phyloP scores from a whole-genome alignment of 1,140 invertebrate species.

The Oreohelix idahoensis region DNA sequence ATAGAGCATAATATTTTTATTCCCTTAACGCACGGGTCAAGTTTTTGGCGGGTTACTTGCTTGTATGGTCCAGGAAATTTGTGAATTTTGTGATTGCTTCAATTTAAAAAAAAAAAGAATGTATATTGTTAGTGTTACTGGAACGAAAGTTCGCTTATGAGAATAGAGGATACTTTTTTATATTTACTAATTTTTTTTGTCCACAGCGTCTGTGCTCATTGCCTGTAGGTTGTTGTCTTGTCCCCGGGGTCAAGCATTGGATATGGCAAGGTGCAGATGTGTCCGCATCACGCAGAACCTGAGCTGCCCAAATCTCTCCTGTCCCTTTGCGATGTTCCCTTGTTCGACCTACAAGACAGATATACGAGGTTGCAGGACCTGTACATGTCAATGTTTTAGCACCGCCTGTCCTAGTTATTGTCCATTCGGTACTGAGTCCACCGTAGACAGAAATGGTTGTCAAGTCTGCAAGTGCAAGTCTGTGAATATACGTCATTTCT shows the following conservation, averaged over 20 bases:
- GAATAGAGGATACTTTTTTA: too few relatives aligned
- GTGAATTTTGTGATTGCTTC: too few relatives aligned
- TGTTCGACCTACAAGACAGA: neutral
- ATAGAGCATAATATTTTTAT: too few relatives aligned
- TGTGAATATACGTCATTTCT: neutral
- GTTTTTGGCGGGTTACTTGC: too few relatives aligned
- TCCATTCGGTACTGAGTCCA: neutral
- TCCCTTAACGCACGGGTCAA: too few relatives aligned
- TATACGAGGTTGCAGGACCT: neutral
- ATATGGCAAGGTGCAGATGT: neutral
- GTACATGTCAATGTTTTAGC: neutral
- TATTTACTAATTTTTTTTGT: too few relatives aligned
- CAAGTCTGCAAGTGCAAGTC: neutral
- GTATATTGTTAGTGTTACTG: too few relatives aligned
- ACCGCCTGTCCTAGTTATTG: neutral
- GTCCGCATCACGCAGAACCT: neutral
- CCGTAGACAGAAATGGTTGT: neutral
- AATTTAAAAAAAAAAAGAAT: too few relatives aligned
- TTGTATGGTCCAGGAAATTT: too few relatives aligned
- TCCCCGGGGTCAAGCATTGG: neutral
- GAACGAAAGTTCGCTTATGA: too few relatives aligned
- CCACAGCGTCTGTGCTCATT: neutral
- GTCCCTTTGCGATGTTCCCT: neutral
- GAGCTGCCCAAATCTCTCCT: neutral
- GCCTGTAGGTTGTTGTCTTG: neutral